Evolutionary conservation across 2,113 vertebrate genomes (phyloP), one percentile per base, ranked within the genome.

Genomic region (Mugil cephalus): DNA sequence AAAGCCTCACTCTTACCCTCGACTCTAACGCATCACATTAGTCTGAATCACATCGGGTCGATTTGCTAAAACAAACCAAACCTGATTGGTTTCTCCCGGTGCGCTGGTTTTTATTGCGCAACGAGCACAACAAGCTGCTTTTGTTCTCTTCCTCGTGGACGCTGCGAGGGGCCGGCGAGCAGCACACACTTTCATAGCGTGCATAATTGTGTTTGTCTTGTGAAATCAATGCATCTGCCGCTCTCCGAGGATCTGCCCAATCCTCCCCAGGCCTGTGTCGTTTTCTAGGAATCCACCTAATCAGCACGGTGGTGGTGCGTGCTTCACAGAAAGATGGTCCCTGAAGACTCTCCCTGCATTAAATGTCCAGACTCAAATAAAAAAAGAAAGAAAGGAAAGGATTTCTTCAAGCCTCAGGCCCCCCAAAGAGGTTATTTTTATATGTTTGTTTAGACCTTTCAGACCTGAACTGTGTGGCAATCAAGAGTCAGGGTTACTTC

Each of bases 141-240:
- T 80, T 39, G 43, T 62, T 21, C 54, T 35, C 19, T 10, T 78
- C 51, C 4, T 36, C 80, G 69, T 18, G 55, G 60, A 69, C 34
- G 6, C 51, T 38, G 79, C 47, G 63, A 56, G 80, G 62, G 72
- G 66, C 13, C 70, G 67, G 54, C 35, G 51, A 52, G 10, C 70
- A 60, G 66, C 69, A 59, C 53, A 67, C 19, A 21, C 54, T 66
- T 64, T 77, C 43, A 47, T 46, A 30, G 40, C 70, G 45, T 38
- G 53, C 42, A 42, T 78, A 71, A 80, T 74, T 76, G 40, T 59
- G 70, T 79, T 82, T 83, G 50, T 78, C 64, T 87, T 68, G 75
- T 52, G 75, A 76, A 87, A 85, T 85, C 65, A 34, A 69, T 79
- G 69, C 47, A 50, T 74, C 75, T 61, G 47, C n/a, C n/a, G 52